These are phyloP conservation scores for Gymnogyps californianus DNA, from an alignment of 2,113 vertebrate genomes.

Conservation along the genomic window DNA sequence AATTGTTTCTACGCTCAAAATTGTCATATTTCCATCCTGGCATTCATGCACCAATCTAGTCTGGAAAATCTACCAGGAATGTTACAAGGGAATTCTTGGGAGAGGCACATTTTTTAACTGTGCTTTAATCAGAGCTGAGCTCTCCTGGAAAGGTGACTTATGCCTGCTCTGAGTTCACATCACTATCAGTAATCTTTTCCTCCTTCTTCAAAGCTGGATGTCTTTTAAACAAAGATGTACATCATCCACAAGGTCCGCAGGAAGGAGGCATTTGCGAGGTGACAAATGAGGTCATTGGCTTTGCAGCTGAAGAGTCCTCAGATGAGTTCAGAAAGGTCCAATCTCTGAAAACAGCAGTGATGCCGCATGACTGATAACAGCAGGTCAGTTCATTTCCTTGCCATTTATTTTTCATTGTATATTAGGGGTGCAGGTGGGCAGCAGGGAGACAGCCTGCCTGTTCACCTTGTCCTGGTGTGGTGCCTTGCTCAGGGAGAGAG, in stretches of 20 bases:
- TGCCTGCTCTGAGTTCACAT: constrained; percentile 11
- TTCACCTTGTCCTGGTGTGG: neutral
- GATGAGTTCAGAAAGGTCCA: neutral
- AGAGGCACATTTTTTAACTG: neutral
- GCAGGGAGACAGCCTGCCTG: neutral
- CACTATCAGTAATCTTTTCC: neutral
- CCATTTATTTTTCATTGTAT: neutral
- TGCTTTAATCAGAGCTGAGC: constrained; percentile 20
- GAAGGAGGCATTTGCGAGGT: neutral
- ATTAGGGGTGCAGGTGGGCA: neutral
- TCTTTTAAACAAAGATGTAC: constrained; percentile 29
- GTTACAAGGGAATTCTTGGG: neutral
- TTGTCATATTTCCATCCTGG: neutral
- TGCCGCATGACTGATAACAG: neutral
- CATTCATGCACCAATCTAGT: neutral
- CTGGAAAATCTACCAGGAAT: neutral
- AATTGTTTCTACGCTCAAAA: neutral
- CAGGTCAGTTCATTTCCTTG: neutral
- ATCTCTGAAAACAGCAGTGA: neutral
- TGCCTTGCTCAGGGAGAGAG: neutral
- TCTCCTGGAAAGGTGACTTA: constrained; percentile 28
- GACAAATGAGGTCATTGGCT: constrained; percentile 30
- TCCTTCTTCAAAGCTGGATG: neutral
- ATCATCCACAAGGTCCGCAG: neutral
- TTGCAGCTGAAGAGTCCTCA: neutral